Conservation (phyloP, 2,888 invertebrate genomes). For the Xestia c-nigrum region DNA sequence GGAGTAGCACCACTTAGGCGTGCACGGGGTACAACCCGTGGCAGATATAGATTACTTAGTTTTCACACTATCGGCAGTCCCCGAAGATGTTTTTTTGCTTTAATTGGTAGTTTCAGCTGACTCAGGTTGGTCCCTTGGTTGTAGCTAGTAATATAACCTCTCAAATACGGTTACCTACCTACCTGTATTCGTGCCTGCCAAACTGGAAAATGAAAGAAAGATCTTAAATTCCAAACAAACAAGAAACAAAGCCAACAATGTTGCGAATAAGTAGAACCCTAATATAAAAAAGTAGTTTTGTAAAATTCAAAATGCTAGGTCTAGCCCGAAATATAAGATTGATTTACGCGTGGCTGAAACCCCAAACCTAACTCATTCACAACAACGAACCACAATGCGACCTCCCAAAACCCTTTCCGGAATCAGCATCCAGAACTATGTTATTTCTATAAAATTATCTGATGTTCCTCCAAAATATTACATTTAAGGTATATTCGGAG, state of each 20-base stretch:
- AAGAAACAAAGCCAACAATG: constrained; percentile 9
- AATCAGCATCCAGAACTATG: constrained; percentile 15
- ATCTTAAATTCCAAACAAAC: constrained; percentile 4
- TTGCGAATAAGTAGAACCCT: neutral
- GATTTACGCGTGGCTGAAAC: neutral
- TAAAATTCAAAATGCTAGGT: neutral
- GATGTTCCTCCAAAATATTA: constrained; percentile 34
- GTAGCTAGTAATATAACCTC: constrained; percentile 7
- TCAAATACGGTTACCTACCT: neutral
- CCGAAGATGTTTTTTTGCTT: neutral
- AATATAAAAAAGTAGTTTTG: neutral
- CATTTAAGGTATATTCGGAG: constrained; percentile 37
- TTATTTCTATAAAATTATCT: constrained; percentile 35
- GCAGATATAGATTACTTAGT: too few relatives aligned
- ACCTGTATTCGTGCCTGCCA: neutral
- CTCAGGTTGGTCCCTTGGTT: neutral
- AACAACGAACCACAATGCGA: neutral
- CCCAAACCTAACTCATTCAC: constrained; percentile 10
- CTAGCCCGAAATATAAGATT: neutral
- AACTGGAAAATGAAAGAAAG: constrained; percentile 27
- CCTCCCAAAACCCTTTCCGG: constrained; percentile 22
- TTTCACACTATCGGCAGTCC: too few relatives aligned
- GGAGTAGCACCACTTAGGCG: too few relatives aligned
- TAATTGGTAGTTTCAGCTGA: constrained; percentile 15
- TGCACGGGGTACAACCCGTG: too few relatives aligned